Percentiles rank a stretch among this genome's conserved stretches.
These are phyloP conservation scores for Drosophila antonietae DNA, from an alignment of 2,888 invertebrate genomes.

Conservation along the genomic window DNA sequence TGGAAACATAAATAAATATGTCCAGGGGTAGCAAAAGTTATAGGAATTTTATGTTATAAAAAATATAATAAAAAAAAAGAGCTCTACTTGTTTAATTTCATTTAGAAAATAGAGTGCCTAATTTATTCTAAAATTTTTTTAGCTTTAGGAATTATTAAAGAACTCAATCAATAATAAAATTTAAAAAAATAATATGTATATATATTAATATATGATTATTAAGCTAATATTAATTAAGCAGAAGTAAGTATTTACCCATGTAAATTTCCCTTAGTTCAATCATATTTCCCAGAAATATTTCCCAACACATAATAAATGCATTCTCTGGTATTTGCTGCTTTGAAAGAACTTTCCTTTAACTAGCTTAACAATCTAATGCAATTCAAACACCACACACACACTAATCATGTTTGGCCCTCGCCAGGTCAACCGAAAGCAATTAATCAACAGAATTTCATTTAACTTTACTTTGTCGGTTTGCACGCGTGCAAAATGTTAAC, in stretches of 20 bases:
- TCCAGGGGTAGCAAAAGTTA: background rate
- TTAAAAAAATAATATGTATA: too few relatives aligned
- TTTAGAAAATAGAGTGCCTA: too few relatives aligned
- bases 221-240: background rate
- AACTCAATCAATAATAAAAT: too few relatives aligned
- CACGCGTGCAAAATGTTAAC: conserved; percentile 58
- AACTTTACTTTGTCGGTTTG: conserved; percentile 56
- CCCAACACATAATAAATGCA: background rate
- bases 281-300: background rate
- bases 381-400: conserved; percentile 1
- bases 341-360: background rate
- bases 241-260: background rate
- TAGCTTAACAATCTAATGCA: conserved; percentile 7
- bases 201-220: too few relatives aligned
- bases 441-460: conserved; percentile 60
- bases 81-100: too few relatives aligned
- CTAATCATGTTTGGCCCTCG: conserved; percentile 31
- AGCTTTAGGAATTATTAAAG: too few relatives aligned
- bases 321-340: background rate
- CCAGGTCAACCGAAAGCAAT: conserved; percentile 50
- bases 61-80: too few relatives aligned
- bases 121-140: too few relatives aligned
- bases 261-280: background rate
- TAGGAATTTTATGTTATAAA: background rate
- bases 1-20: background rate